Evolutionary conservation across 2,797 vertebrate genomes (phyloP), one percentile per base, ranked within the genome.

Genomic region (Hyperoplus immaculatus): DNA sequence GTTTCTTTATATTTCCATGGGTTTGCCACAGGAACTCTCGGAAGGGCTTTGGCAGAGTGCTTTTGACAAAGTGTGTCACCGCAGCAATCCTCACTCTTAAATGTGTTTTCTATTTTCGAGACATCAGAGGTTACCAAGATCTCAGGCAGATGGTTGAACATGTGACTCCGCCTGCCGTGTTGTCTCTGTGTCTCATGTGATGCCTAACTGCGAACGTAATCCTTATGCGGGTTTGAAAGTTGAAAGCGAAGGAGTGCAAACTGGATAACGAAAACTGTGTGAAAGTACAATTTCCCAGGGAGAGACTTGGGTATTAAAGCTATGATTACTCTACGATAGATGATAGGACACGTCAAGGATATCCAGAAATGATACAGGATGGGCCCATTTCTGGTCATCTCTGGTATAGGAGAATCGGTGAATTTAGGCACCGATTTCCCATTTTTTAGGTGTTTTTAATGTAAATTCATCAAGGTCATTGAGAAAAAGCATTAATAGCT

Each of bases 401-500:
- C 50, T 68, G 56, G 46, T 41, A 4, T 41, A 5, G 68, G 66
- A 71, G 58, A 74, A 68, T 70, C 70, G 61, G 69, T 53, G 56
- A 21, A 29, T 82, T 85, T 60, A 69, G 75, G 69, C 75, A 66
- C 66, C 69, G 59, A 70, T 80, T 87, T 67, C 16, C 59, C 57
- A 60, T 91, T 85, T 78, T 46, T 78, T 46, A 81, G 75, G 62
- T 72, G 53, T 78, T 75, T 15, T 46, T 74, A 65, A 85, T 86
- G 61, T 83, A 75, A 84, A 69, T 73, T 55, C 61, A 72, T 75
- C 81, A 85, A 81, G 78, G 73, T 83, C 77, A 71, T 6, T 53
- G 71, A 82, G 60, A 43, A 74, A 29, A 85, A 65, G 59, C 62
- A 43, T 71, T 79, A 77, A 87, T 81, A 64, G 55, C 80, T 86